Evolutionary conservation across 2,113 vertebrate species (phyloP), one percentile per base, ranked within the genome.

Genomic region (Forbesichthys agassizii): DNA sequence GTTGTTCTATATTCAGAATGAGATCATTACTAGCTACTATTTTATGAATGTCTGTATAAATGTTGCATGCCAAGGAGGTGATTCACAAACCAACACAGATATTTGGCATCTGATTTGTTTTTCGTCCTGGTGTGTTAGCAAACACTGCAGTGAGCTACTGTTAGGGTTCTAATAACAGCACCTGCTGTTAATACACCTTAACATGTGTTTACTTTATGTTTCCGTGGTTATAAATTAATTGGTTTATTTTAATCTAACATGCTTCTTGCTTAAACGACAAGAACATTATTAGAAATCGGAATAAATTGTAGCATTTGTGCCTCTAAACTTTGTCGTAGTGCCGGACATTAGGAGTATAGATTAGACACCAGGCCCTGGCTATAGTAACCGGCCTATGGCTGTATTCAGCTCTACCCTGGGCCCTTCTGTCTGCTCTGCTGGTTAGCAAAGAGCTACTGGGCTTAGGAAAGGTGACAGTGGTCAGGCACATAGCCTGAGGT

Each of bases 391-490:
- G 65, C 75, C 71, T 65, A 76, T 20, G 66, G 79, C 75, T 81
- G 65, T 27, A 75, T 86, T 84, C 84, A 82, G 69, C 71, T 4
- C 14, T 11, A 56, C 52, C 42, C 52, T 13, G 69, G 69, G 69
- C 64, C 10, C 10, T 36, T 16, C 36, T 71, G 75, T n/a, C 57
- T 16, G 48, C 52, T 66, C 12, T 60, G 57, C 71, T 68, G 83
- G 76, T 75, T 78, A 84, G 61, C 3, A 18, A 42, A 71, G 74
- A 81, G 74, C 74, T 77, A 78, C 58, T 59, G 80, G 77, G 72
- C 68, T 71, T 77, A 72, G 73, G 60, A 84, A 75, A 85, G 73
- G 84, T 80, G 81, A 80, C 12, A 18, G 82, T 33, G 74, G 84
- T 79, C 68, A 71, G 68, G 61, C 80, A 61, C 48, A 18, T 36